Evolutionary conservation across 2,797 vertebrate genomes (phyloP), one percentile per base, ranked within the genome.

Genomic region (Acridotheres tristis): DNA sequence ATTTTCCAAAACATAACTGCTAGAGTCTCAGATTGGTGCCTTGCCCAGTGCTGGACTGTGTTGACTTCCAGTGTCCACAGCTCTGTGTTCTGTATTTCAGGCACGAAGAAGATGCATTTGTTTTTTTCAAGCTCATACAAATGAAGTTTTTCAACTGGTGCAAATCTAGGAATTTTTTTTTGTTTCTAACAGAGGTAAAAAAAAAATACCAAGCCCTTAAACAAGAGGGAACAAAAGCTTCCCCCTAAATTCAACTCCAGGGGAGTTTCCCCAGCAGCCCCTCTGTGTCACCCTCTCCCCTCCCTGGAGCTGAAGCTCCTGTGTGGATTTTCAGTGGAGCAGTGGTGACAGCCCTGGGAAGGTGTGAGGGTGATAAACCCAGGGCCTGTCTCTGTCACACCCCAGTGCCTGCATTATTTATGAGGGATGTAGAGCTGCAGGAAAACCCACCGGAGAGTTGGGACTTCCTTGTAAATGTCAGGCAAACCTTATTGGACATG

Each of bases 381-480:
- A 58, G 76, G 59, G 81, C 29, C 90, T 65, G 73, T 77, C 47
- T 62, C 68, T 94, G 61, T 83, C 76, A 58, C 16, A 12, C 77
- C 96, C 88, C 16, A 4, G 78, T 40, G 54, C 83, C n/a, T 48
- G 71, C 79, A 34, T 97, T 96, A 93, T 98, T 97, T 96, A 97
- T 81, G 65, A 97, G 82, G 36, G 53, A 36, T 85, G 83, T 88
- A 88, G 94, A 34, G 55, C 93, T 45, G 71, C 92, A 81, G 95
- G 83, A 84, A 74, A 97, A 96, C 94, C 96, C 97, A 82, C 97
- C 34, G 61, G 97, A 97, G 98, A 97, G 95, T 55, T 88, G 38
- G 14, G 92, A 65, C 95, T 97, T 92, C 73, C 96, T 67, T 84
- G 96, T 97, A 97, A 98, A 98, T 98, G 98, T 97, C 98, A 98